Evolutionary conservation across 2,888 invertebrate genomes (phyloP), one percentile per base, ranked within the genome.

Genomic region (Thumatha senex): DNA sequence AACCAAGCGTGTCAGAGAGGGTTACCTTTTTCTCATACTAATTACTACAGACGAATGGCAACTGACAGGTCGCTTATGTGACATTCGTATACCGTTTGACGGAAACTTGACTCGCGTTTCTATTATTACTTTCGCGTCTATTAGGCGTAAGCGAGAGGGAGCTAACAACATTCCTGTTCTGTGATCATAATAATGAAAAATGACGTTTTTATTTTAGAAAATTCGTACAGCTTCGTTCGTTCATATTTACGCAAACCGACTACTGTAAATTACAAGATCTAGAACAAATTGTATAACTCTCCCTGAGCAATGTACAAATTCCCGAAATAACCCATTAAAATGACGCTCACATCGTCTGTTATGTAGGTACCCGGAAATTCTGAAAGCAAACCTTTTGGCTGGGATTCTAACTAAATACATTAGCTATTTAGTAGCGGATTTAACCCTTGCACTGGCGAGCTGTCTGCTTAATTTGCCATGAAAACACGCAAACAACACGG

Each of bases 391-490:
- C 77, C 76, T 74, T 78, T 77, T 74, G 67, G 70, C 68, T 68
- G 64, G 75, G 66, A 69, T 73, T 72, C 63, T 69, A 61, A 65
- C 78, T 81, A 81, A 83, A 80, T 77, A 82, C 82, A 81, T 85
- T 80, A 84, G 73, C 75, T 80, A 80, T 83, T 84, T 81, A 81
- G 73, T 77, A 81, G 71, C 63, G 66, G 72, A 71, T 74, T 78
- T 74, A 73, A 74, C 68, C 72, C 67, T 67, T 67, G 65, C 67
- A 70, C 58, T 60, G 64, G 63, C 47, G 51, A 59, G 68, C 66
- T 70, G 78, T 80, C 80, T 77, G 82, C 67, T 80, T 81, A 84
- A 84, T 85, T 84, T 80, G 76, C 79, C 80, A 79, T 82, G 83
- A 82, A 80, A 84, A 80, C 84, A 84, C 78, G 82, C 78, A 74